phyloP scores from a whole-genome alignment of 2,797 vertebrate genomes.

The Leontocebus nigricollis region DNA sequence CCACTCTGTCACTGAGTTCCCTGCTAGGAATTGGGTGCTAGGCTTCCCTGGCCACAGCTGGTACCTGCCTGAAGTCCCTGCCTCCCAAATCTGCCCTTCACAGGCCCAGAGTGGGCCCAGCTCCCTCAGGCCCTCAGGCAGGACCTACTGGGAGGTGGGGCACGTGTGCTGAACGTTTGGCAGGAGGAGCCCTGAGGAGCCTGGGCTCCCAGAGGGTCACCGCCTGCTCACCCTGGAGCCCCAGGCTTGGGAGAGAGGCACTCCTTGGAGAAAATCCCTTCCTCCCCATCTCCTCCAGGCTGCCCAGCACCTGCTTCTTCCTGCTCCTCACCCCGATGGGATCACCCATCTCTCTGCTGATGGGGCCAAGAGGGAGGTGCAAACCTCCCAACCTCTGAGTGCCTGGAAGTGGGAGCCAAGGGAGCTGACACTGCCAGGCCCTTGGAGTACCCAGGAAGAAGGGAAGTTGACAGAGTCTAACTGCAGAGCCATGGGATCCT shows the following conservation, averaged over 20 bases:
- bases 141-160: neutral
- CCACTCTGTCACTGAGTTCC: neutral
- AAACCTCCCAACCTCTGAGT: neutral
- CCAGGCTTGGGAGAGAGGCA: neutral
- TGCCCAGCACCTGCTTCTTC: neutral
- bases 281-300: neutral
- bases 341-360: neutral
- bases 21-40: neutral
- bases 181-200: neutral
- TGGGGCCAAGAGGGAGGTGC: neutral
- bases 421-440: neutral
- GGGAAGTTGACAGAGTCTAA: no score
- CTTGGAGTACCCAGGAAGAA: neutral
- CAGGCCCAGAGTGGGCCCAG: neutral
- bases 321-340: neutral
- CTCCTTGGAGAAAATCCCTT: neutral
- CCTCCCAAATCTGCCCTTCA: neutral
- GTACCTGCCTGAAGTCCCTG: neutral
- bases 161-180: neutral
- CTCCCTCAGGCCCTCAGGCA: no score
- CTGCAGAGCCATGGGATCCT: neutral
- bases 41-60: neutral
- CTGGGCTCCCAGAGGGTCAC: neutral
- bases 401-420: neutral
- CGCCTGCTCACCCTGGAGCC: neutral